Evolutionary conservation across 2,888 invertebrate species (phyloP), one percentile per base, ranked within the genome.

Genomic region (Drosophila sordidapex): DNA sequence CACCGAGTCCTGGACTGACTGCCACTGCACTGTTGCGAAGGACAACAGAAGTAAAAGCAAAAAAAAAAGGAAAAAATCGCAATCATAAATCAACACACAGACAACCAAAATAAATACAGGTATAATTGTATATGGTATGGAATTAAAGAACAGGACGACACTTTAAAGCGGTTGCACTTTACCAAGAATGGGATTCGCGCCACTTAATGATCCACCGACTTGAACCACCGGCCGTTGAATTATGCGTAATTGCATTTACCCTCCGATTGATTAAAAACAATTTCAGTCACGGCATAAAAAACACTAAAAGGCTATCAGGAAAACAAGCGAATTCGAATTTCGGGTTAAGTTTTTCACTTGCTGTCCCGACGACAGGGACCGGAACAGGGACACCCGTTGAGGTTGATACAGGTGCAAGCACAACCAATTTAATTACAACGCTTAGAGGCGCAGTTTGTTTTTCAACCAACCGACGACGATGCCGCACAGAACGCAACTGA

Each of bases 401-500:
- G 36, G 15, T 46, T 46, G 29, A 11, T 38, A 29, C 66, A 57
- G 54, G 59, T 52, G 46, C 40, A 43, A 56, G 53, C 18, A 48
- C 35, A 68, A 60, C 59, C 49, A 29, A 59, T 38, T 27, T 15
- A 53, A 53, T 58, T 33, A n/a, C 35, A 53, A 56, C 33, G n/a
- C 25, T 33, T 29, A 27, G 31, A 31, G 33, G 35, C 48, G 38
- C 43, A 53, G 40, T 64, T 27, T 38, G 51, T 21, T 25, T n/a
- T 33, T 38, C 21, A 46, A 31, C 21, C 49, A 61, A 79, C 79
- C 67, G 70, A 60, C 70, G 49, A 49, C 62, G 59, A 68, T 54
- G 73, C 76, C 73, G 62, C 49, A 70, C 83, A 29, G 68, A 83
- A 73, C 76, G 72, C 72, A 83, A 83, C 86, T 83, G 83, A 76